Conservation (phyloP, 92 coral and sea anemone genomes). For the Scolanthus callimorphus region DNA sequence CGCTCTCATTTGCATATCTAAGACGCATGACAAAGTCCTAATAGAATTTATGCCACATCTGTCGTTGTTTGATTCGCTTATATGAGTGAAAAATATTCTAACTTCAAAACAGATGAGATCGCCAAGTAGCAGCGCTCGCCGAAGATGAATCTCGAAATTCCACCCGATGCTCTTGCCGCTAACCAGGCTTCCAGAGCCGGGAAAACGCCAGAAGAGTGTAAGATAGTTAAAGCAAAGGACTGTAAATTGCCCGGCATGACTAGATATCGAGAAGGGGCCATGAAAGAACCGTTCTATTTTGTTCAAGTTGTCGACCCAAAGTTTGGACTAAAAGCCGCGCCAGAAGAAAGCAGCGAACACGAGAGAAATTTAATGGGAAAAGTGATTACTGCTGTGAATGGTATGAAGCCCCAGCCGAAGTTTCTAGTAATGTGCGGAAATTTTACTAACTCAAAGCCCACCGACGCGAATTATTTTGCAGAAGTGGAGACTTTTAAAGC, state of each 20-base stretch:
- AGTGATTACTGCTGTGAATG: conserved; percentile 38
- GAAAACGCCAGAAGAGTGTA: conserved; percentile 81
- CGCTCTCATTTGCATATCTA: conserved; percentile 3
- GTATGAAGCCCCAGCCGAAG: conserved; percentile 78
- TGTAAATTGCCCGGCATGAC: conserved; percentile 76
- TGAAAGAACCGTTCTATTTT: conserved; percentile 73
- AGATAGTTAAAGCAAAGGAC: conserved; percentile 72
- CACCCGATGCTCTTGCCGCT: conserved; percentile 78
- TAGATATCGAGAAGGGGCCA: conserved; percentile 68
- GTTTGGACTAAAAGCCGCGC: conserved; percentile 68
- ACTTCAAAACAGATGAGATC: too few relatives aligned
- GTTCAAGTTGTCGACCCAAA: conserved; percentile 73
- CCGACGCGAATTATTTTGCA: conserved; percentile 58
- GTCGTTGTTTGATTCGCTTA: too few relatives aligned
- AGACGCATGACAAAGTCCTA: conserved; percentile 24
- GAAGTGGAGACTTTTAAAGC: conserved; percentile 75
- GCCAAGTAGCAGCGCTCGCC: too few relatives aligned
- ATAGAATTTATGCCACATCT: background rate
- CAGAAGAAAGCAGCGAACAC: conserved; percentile 66
- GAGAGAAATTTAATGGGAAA: conserved; percentile 51
- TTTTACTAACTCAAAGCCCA: conserved; percentile 57
- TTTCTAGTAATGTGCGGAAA: conserved; percentile 71
- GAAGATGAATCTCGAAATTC: conserved; percentile 79
- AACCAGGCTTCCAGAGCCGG: conserved; percentile 84
- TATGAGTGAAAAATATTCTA: too few relatives aligned